Evolutionary conservation across 2,888 invertebrate species (phyloP).

Genomic region (Omphaloscelis lunosa): DNA sequence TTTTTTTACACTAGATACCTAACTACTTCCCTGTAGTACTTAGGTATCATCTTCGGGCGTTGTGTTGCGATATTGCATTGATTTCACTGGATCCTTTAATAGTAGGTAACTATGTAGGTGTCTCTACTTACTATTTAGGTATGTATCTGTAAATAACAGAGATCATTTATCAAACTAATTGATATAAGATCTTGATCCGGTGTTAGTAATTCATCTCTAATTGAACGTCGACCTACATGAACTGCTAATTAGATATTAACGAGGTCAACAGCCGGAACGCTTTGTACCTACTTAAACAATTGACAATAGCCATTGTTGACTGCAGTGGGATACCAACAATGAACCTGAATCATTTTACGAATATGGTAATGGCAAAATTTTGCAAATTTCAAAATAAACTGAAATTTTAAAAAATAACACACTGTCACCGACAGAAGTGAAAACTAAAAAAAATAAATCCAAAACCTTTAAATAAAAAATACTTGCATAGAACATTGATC

Average conservation of each 20-base stretch:
- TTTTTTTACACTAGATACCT: too few species aligned
- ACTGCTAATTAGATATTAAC: slow-evolving; percentile 61
- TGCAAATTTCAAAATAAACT: slow-evolving; percentile 28
- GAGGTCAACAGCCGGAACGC: slow-evolving; percentile 57
- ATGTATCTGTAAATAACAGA: slow-evolving; percentile 18
- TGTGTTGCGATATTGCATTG: background rate
- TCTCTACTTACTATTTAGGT: background rate
- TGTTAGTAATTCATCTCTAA: slow-evolving; percentile 58
- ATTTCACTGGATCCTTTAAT: background rate
- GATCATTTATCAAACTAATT: slow-evolving; percentile 51
- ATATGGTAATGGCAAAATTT: slow-evolving; percentile 15
- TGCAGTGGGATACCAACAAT: slow-evolving; percentile 30
- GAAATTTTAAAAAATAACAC: too few species aligned
- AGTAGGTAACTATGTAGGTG: background rate
- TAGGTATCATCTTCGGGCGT: background rate
- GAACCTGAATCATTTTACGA: slow-evolving; percentile 9
- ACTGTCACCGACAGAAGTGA: too few species aligned
- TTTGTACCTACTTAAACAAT: slow-evolving; percentile 50
- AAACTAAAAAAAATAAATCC: too few species aligned
- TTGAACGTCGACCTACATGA: slow-evolving; percentile 59
- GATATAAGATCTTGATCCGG: slow-evolving; percentile 53
- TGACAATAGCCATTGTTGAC: slow-evolving; percentile 54
- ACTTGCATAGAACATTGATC: too few species aligned
- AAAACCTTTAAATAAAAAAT: too few species aligned
- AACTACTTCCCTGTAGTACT: background rate